Evolutionary conservation across 2,113 vertebrate genomes (phyloP).

Genomic region (Martes martes): DNA sequence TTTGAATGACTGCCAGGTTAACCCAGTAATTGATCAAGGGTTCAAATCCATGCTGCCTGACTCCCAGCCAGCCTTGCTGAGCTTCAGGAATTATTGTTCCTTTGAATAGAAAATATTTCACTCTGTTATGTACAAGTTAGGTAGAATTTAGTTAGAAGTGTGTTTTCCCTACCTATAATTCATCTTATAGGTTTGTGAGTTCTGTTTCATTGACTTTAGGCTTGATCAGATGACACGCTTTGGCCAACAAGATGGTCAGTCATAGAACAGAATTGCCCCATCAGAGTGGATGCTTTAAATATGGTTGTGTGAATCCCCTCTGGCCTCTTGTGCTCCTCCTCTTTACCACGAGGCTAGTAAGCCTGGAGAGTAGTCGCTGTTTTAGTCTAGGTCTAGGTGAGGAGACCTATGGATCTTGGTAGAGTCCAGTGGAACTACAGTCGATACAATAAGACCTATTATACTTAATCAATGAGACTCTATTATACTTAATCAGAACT

Average conservation of each 20-base stretch:
- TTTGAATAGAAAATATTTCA: neutral
- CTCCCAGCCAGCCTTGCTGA: neutral
- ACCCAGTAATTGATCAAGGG: neutral
- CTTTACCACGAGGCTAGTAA: neutral
- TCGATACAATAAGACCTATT: neutral
- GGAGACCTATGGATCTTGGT: neutral
- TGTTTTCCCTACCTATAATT: neutral
- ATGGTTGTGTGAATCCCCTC: neutral
- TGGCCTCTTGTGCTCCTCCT: accelerated
- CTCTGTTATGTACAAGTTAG: neutral
- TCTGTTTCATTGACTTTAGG: neutral
- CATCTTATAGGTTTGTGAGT: neutral
- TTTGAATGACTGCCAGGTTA: neutral
- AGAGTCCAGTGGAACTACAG: neutral
- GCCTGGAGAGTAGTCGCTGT: neutral
- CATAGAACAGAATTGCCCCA: neutral
- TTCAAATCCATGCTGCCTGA: neutral
- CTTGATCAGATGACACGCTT: neutral
- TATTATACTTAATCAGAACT: neutral
- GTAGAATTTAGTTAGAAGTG: neutral
- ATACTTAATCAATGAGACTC: too few species aligned
- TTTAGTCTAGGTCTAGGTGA: neutral
- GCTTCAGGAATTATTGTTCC: neutral
- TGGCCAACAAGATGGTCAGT: neutral
- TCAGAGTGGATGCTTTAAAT: neutral